These are phyloP conservation scores for Margaritifera margaritifera DNA, from an alignment of 2,888 invertebrate genomes.

Conservation along the genomic window DNA sequence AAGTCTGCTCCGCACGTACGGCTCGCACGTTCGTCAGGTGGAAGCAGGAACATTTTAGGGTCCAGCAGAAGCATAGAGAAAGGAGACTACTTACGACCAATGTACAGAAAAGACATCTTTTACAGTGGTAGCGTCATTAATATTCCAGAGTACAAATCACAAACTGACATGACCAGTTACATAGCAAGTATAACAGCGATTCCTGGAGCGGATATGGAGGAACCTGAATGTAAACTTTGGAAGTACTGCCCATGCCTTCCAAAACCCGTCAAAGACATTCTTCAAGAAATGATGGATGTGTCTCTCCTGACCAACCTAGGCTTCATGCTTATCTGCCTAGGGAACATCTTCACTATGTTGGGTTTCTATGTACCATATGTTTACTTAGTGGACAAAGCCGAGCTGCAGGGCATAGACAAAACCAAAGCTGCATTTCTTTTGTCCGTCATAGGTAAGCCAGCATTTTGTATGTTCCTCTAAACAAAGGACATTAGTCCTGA, in stretches of 20 bases:
- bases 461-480: background rate
- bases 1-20: slow-evolving; percentile 15
- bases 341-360: slow-evolving; percentile 78
- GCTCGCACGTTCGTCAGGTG: slow-evolving; percentile 29
- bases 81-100: slow-evolving; percentile 78
- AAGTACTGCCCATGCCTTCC: slow-evolving; percentile 63
- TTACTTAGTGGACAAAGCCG: slow-evolving; percentile 61
- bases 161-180: slow-evolving; percentile 91
- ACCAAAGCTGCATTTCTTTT: slow-evolving; percentile 74
- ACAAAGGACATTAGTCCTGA: too few species aligned
- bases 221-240: slow-evolving; percentile 39
- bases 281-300: slow-evolving; percentile 92
- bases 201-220: slow-evolving; percentile 74
- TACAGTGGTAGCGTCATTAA: slow-evolving; percentile 96
- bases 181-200: slow-evolving; percentile 92
- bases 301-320: slow-evolving; percentile 88
- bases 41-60: slow-evolving; percentile 20
- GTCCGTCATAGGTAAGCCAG: slow-evolving; percentile 72
- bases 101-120: slow-evolving; percentile 97
- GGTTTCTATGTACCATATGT: slow-evolving; percentile 70
- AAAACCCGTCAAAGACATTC: slow-evolving; percentile 69
- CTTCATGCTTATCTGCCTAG: slow-evolving; percentile 94
- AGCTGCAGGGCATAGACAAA: slow-evolving; percentile 58
- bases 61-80: slow-evolving; percentile 33
- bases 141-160: slow-evolving; percentile 87